Evolutionary conservation across 2,797 vertebrate species (phyloP).

Genomic region (Eurystomus glaucurus): DNA sequence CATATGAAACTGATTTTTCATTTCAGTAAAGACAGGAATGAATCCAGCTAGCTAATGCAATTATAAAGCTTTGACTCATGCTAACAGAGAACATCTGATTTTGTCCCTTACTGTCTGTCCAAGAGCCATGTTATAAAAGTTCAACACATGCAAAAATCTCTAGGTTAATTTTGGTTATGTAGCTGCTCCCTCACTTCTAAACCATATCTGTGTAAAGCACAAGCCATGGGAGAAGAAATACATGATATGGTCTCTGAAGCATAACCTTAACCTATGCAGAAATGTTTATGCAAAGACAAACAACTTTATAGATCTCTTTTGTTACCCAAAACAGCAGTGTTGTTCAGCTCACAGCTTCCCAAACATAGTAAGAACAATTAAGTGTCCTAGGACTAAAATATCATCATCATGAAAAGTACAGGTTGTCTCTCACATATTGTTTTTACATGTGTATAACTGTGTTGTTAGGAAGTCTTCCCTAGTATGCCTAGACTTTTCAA

Average conservation of each 20-base stretch:
- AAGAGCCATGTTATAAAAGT: background rate
- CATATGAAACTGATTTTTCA: background rate
- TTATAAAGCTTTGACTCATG: background rate
- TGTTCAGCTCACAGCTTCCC: background rate
- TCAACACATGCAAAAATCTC: background rate
- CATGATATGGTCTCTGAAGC: background rate
- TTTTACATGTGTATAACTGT: background rate
- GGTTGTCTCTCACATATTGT: background rate
- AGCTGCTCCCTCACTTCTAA: background rate
- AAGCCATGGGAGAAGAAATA: background rate
- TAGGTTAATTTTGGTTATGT: background rate
- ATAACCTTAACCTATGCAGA: background rate
- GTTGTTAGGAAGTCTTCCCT: background rate
- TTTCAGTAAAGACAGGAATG: background rate
- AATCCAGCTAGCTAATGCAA: background rate
- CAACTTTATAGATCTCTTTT: background rate
- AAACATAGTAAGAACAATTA: background rate
- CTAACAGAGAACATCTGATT: background rate
- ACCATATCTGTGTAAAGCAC: background rate
- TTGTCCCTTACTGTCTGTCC: background rate
- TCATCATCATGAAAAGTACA: background rate
- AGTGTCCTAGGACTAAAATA: background rate
- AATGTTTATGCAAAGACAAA: background rate
- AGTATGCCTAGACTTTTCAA: background rate
- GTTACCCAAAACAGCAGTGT: background rate